Base-by-base conservation (phyloP, 2,113 vertebrate genomes). In the Tetraodon nigroviridis region DNA sequence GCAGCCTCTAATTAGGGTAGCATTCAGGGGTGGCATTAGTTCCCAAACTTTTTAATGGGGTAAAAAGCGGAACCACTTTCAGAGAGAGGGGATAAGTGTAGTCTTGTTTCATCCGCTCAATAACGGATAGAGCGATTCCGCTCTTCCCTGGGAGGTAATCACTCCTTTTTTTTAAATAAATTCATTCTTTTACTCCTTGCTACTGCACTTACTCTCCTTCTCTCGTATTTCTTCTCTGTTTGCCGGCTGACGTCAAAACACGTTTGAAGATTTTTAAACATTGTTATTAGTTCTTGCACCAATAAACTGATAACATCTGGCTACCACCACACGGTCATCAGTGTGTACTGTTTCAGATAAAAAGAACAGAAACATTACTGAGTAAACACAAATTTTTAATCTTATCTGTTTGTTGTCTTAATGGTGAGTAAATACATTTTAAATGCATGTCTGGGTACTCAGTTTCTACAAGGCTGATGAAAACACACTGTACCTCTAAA, bases 11-110 rank as follows among this genome's bases (percentile, higher is more conserved):
- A 95, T 96, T 95, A 92, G 92, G 84, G 74, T 51, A 79, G 89
- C 81, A 92, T 90, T 89, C 91, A 89, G 90, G 91, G 82, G 89
- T 92, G 91, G 89, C 90, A 90, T 93, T 92, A 90, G 89, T 93
- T 92, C 92, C 92, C 92, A 92, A 95, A 92, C 91, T 92, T 93
- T 81, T 94, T 93, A 93, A 93, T 94, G 90, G 93, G 93, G 93
- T 90, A 87, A 89, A 91, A 92, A 89, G 83, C 87, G 55, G 83
- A 84, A 86, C 88, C 90, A 90, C 87, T 92, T 94, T 94, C 90
- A 92, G 86, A 88, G 81, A 81, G 78, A 75, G 71, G 78, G 89
- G 92, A 92, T 92, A 92, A 94, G 92, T 91, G 92, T 91, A 89
- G 91, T 88, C 88, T 90, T 87, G 91, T 92, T 92, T 82, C 91